Percentiles rank a stretch among this genome's conserved stretches.
phyloP scores from a whole-genome alignment of 2,113 vertebrate genomes.

The Pteruthius melanotis region DNA sequence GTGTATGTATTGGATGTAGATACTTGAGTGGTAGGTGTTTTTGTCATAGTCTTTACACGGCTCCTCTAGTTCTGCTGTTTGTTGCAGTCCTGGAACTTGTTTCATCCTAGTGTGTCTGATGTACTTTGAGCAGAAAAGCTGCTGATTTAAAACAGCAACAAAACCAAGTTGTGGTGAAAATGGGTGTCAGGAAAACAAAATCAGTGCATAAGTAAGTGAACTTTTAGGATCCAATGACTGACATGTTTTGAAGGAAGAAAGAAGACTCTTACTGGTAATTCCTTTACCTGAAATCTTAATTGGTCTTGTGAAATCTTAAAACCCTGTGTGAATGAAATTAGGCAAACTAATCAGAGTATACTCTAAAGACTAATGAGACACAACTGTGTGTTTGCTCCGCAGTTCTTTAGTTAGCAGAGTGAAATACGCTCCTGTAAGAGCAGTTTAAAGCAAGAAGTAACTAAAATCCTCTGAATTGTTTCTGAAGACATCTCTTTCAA shows the following conservation, averaged over 20 bases:
- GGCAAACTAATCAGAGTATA: not conserved
- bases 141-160: not conserved
- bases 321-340: not conserved
- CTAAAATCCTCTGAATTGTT: not conserved
- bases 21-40: not conserved
- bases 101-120: not conserved
- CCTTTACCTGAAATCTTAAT: not conserved
- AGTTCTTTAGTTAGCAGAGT: not conserved
- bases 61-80: not conserved
- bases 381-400: not conserved
- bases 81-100: not conserved
- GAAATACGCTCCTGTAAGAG: not conserved
- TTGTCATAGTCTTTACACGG: not conserved
- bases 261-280: not conserved
- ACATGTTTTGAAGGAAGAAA: not conserved
- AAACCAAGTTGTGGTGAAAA: not conserved
- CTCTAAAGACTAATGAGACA: not conserved
- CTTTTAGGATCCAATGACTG: not conserved
- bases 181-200: not conserved
- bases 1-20: not conserved
- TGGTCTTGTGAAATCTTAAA: not conserved
- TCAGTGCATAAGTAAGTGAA: not conserved
- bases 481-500: not conserved
- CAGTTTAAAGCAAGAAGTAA: not conserved
- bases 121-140: not conserved